Conservation (phyloP, 1,140 invertebrate genomes). For the Plectus sambesii region DNA sequence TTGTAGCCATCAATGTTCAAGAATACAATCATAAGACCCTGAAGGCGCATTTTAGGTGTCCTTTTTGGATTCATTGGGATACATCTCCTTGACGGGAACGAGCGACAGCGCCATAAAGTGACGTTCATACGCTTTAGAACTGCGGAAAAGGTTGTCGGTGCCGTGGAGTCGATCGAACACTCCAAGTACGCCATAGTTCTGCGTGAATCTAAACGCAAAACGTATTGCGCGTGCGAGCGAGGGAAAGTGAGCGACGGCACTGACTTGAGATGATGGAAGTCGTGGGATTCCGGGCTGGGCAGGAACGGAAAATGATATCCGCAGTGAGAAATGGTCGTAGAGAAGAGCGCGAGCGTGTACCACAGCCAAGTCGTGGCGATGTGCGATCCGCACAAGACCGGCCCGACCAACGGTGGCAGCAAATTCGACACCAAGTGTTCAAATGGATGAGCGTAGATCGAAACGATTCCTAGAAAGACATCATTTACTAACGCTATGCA, state of each 20-base stretch:
- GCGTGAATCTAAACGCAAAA: slow-evolving; percentile 59
- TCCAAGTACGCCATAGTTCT: slow-evolving; percentile 72
- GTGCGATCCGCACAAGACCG: slow-evolving; percentile 67
- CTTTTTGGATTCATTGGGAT: too few species aligned
- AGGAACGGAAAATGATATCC: slow-evolving; percentile 79
- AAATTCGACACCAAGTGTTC: slow-evolving; percentile 74
- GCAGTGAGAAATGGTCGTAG: slow-evolving; percentile 70
- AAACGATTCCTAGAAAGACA: slow-evolving; percentile 54
- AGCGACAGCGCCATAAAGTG: slow-evolving; percentile 70
- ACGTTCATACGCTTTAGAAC: slow-evolving; percentile 60
- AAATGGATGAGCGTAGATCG: slow-evolving; percentile 73
- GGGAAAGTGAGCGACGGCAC: slow-evolving; percentile 25
- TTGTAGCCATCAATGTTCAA: too few species aligned
- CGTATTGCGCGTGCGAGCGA: background rate
- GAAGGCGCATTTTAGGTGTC: too few species aligned
- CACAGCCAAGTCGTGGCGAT: slow-evolving; percentile 69
- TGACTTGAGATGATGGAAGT: slow-evolving; percentile 78
- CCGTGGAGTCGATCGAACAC: slow-evolving; percentile 72
- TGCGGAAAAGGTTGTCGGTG: slow-evolving; percentile 65
- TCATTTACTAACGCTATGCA: slow-evolving; percentile 46
- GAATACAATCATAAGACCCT: too few species aligned
- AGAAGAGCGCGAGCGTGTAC: slow-evolving; percentile 65
- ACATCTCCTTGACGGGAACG: slow-evolving; percentile 61
- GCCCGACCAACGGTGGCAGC: slow-evolving; percentile 65
- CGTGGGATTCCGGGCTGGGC: slow-evolving; percentile 76